These are phyloP conservation scores for Penaeus japonicus DNA, from an alignment of 1,140 invertebrate genomes.

Conservation along the genomic window DNA sequence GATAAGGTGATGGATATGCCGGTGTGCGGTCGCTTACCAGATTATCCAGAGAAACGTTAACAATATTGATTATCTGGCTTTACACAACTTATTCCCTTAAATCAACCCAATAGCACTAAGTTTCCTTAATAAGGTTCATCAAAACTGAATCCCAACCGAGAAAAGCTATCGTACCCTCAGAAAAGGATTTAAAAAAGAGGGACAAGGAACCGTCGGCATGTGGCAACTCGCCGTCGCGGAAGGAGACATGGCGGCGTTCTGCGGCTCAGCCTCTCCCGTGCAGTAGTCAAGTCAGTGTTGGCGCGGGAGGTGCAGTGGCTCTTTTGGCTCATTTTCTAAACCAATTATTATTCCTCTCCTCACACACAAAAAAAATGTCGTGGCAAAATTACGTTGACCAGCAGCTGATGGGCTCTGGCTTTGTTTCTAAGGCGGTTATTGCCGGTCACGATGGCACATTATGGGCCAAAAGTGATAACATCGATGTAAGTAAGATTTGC, in stretches of 20 bases:
- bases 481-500: slow-evolving; percentile 76
- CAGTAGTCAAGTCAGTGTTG: slow-evolving; percentile 49
- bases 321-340: slow-evolving; percentile 20
- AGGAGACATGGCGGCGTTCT: slow-evolving; percentile 39
- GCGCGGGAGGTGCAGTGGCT: slow-evolving; percentile 28
- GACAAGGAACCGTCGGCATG: too few species aligned
- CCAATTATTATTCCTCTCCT: slow-evolving; percentile 28
- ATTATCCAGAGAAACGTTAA: neutral
- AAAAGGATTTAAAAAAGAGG: too few species aligned
- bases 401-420: slow-evolving; percentile 92
- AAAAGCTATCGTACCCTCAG: too few species aligned
- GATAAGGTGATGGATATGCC: slow-evolving; percentile 32
- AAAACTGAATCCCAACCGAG: neutral
- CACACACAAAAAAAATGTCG: slow-evolving; percentile 74
- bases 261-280: slow-evolving; percentile 43
- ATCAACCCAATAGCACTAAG: neutral
- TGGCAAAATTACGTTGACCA: slow-evolving; percentile 99
- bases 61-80: neutral
- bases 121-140: neutral
- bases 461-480: slow-evolving; percentile 93
- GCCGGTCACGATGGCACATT: slow-evolving; percentile 93
- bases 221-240: slow-evolving; percentile 6
- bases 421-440: slow-evolving; percentile 92
- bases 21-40: neutral
- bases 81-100: neutral